Conservation (phyloP, 2,888 invertebrate genomes). For the Dryococelus australis region DNA sequence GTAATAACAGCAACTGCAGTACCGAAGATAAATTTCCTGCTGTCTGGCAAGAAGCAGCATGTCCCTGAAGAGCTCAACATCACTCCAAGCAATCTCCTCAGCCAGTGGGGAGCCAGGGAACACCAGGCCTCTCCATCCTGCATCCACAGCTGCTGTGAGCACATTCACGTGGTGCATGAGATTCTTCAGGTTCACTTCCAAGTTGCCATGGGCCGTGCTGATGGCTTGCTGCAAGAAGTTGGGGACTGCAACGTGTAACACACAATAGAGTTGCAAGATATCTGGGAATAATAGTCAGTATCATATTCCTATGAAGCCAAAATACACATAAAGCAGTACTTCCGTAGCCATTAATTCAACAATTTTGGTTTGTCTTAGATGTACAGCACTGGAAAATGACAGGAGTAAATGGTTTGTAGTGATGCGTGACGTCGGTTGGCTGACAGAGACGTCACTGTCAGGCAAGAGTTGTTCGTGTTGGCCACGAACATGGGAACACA, state of each 20-base stretch:
- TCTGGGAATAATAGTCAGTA: too few species aligned
- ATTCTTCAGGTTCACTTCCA: conserved; percentile 53
- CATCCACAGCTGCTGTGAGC: conserved; percentile 65
- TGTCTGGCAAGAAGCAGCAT: conserved; percentile 68
- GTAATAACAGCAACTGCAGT: conserved; percentile 19
- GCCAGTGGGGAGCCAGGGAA: background rate
- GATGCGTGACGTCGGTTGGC: too few species aligned
- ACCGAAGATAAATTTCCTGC: conserved; percentile 69
- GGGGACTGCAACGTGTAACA: conserved; percentile 52
- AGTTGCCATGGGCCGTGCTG: conserved; percentile 51
- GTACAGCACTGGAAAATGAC: too few species aligned
- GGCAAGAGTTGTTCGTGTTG: too few species aligned
- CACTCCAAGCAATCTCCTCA: conserved; percentile 45
- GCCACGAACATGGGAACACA: too few species aligned
- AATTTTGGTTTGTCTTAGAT: too few species aligned
- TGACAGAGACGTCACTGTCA: too few species aligned
- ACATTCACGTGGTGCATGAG: conserved; percentile 55
- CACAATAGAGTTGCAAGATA: background rate
- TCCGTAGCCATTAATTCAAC: too few species aligned
- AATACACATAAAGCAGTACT: too few species aligned
- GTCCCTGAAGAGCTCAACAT: conserved; percentile 58
- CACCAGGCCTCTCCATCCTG: background rate
- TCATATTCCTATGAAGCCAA: too few species aligned
- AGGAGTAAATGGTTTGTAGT: too few species aligned
- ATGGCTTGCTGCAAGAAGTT: conserved; percentile 54